phyloP scores from a whole-genome alignment of 1,140 invertebrate species.

The Drosophila kohkoa region DNA sequence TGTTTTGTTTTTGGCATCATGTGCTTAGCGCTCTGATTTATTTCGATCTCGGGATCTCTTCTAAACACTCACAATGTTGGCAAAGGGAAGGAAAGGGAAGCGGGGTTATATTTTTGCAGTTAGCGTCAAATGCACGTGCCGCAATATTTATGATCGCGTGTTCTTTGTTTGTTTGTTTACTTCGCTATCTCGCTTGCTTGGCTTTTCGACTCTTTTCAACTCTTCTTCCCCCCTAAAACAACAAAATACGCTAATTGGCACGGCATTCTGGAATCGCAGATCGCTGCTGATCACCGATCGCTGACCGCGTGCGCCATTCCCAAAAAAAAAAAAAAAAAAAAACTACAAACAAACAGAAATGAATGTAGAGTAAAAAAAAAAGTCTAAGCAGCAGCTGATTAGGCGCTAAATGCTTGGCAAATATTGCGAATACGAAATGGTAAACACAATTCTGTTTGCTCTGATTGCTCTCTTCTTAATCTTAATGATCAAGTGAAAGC shows the following conservation, averaged over 20 bases:
- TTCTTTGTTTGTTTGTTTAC: constrained; percentile 44
- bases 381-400: constrained; percentile 12
- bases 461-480: neutral
- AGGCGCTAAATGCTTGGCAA: constrained; percentile 29
- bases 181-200: constrained; percentile 17
- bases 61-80: too few relatives aligned
- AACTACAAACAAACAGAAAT: neutral
- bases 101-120: neutral
- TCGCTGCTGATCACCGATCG: too few relatives aligned
- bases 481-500: neutral
- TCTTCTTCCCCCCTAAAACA: neutral
- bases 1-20: constrained; percentile 34
- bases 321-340: too few relatives aligned
- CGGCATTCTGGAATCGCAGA: constrained; percentile 15
- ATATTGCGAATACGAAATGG: constrained; percentile 27
- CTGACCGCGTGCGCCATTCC: neutral
- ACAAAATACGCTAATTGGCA: constrained; percentile 33
- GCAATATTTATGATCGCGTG: constrained; percentile 53
- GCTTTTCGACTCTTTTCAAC: constrained; percentile 25
- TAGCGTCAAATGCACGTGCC: constrained; percentile 47
- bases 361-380: neutral
- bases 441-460: constrained; percentile 16
- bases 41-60: constrained; percentile 8
- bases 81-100: too few relatives aligned
- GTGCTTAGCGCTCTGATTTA: constrained; percentile 41